Conservation (phyloP, 2,113 vertebrate species). For the Excalfactoria chinensis region DNA sequence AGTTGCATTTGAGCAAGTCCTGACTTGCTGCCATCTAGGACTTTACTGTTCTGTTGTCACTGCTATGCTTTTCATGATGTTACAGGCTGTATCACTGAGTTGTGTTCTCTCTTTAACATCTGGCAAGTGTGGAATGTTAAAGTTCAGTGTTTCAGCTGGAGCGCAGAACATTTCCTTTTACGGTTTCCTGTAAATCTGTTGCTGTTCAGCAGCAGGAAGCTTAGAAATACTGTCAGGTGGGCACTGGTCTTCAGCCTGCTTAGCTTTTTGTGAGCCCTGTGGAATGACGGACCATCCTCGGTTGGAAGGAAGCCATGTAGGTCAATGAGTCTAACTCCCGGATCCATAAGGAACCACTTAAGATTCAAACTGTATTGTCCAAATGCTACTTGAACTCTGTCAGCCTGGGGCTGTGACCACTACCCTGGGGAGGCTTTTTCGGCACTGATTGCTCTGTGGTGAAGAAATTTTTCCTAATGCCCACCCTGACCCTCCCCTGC, state of each 20-base stretch:
- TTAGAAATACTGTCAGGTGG: neutral
- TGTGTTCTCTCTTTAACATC: neutral
- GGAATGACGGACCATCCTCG: too few species aligned
- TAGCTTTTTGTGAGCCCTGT: accelerated
- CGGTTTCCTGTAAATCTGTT: neutral
- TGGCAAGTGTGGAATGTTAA: slow-evolving; percentile 12
- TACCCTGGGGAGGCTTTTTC: neutral
- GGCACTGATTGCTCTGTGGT: neutral
- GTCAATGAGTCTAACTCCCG: too few species aligned
- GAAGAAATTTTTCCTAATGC: neutral
- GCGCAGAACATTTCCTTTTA: neutral
- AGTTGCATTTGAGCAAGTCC: too few species aligned
- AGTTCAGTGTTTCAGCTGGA: neutral
- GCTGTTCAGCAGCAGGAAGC: neutral
- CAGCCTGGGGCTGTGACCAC: neutral
- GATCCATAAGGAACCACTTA: too few species aligned
- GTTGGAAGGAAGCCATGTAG: too few species aligned
- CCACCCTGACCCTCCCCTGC: too few species aligned
- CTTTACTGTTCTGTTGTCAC: too few species aligned
- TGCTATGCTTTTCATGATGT: too few species aligned
- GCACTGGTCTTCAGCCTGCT: neutral
- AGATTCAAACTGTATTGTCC: too few species aligned
- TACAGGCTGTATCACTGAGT: neutral
- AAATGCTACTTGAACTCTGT: too few species aligned
- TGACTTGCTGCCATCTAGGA: too few species aligned